Evolutionary conservation across 37 sponge, comb jelly and placozoan genomes (phyloP).

Genomic region (Bolinopsis microptera): DNA sequence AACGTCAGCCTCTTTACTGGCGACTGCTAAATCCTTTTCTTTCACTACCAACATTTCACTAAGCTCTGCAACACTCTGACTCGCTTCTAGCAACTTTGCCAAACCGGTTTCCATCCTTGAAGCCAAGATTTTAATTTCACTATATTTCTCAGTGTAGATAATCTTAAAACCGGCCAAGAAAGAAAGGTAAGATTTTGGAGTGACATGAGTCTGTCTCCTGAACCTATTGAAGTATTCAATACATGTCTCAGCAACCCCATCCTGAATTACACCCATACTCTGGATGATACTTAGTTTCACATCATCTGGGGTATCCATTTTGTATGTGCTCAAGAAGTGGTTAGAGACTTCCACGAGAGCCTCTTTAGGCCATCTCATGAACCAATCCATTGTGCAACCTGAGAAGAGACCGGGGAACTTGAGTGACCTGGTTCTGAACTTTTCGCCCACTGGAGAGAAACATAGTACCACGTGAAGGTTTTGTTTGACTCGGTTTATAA

Average conservation of each 20-base stretch:
- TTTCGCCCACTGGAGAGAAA: slow-evolving; percentile 99
- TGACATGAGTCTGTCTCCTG: slow-evolving; percentile 92
- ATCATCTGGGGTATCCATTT: slow-evolving; percentile 80
- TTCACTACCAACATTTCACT: slow-evolving; percentile 89
- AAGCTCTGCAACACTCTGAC: slow-evolving; percentile 82
- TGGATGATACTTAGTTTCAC: slow-evolving; percentile 87
- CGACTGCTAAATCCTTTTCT: slow-evolving; percentile 93
- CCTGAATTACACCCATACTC: slow-evolving; percentile 97
- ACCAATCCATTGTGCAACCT: slow-evolving; percentile 99
- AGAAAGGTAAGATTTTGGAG: slow-evolving; percentile 98
- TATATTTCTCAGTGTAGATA: slow-evolving; percentile 84
- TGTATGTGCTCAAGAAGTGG: slow-evolving; percentile 84
- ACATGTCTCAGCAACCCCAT: slow-evolving; percentile 96
- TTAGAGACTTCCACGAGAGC: slow-evolving; percentile 96
- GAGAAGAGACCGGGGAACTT: slow-evolving; percentile 99
- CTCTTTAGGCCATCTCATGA: slow-evolving; percentile 99
- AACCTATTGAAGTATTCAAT: slow-evolving; percentile 91
- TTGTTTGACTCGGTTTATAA: slow-evolving; percentile 88
- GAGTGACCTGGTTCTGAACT: slow-evolving; percentile 92
- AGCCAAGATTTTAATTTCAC: slow-evolving; percentile 78
- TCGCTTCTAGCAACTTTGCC: slow-evolving; percentile 92
- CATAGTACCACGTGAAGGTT: slow-evolving; percentile 99
- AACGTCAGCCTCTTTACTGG: slow-evolving; percentile 86
- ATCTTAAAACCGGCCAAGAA: slow-evolving; percentile 91
- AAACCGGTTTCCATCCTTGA: slow-evolving; percentile 93